Percentiles rank a stretch among this genome's conserved stretches.
Evolutionary conservation across 2,888 invertebrate genomes (phyloP).

Genomic region (Phymatocera aterrima): DNA sequence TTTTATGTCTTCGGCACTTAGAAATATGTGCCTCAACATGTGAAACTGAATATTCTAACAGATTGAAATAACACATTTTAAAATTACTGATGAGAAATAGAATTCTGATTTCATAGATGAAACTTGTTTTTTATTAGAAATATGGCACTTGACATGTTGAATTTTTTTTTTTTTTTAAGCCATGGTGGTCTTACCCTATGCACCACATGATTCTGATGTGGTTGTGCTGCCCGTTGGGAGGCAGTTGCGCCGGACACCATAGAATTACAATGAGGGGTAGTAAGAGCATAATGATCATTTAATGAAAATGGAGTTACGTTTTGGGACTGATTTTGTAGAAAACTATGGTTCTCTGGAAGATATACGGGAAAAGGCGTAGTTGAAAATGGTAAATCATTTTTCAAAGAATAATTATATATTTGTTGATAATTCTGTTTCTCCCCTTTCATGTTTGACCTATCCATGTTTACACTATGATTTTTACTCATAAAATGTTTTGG

Average conservation of each 20-base stretch:
- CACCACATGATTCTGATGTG: slow-evolving; percentile 46
- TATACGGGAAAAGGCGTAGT: slow-evolving; percentile 27
- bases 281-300: slow-evolving; percentile 24
- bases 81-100: background rate
- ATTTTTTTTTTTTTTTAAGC: slow-evolving; percentile 35
- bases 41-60: background rate
- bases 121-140: slow-evolving; percentile 33
- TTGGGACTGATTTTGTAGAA: slow-evolving; percentile 33
- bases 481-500: background rate
- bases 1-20: too few relatives aligned
- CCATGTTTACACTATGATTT: slow-evolving; percentile 2
- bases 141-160: slow-evolving; percentile 44
- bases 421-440: slow-evolving; percentile 18
- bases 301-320: slow-evolving; percentile 22
- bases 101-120: background rate
- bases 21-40: too few relatives aligned
- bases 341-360: slow-evolving; percentile 11
- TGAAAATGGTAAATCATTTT: background rate
- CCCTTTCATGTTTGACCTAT: slow-evolving; percentile 7
- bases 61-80: background rate
- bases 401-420: background rate
- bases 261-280: slow-evolving; percentile 23
- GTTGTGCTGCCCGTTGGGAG: slow-evolving; percentile 45
- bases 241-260: slow-evolving; percentile 46
- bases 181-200: slow-evolving; percentile 47